Percentiles rank a stretch among this genome's conserved stretches.
phyloP scores from a whole-genome alignment of 2,113 vertebrate genomes.

The Peromyscus polionotus region DNA sequence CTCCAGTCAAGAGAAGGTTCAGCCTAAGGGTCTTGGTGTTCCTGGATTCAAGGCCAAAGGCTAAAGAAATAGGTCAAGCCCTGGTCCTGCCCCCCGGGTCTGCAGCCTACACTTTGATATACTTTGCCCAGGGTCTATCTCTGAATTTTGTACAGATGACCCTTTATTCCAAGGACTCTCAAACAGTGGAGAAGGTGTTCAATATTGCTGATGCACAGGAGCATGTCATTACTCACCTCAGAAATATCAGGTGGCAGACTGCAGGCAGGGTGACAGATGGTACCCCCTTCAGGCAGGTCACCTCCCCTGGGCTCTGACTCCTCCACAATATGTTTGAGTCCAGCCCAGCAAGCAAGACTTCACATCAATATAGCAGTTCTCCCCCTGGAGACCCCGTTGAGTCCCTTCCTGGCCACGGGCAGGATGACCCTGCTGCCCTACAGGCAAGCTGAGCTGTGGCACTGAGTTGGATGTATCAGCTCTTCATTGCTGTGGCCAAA shows the following conservation, averaged over 20 bases:
- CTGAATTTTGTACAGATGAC: not conserved
- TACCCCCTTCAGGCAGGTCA: no score
- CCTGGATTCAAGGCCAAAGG: not conserved
- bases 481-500: not conserved
- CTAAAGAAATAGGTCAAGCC: not conserved
- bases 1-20: not conserved
- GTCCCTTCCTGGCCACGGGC: not conserved
- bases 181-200: no score
- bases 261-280: not conserved
- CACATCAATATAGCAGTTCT: not conserved
- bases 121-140: not conserved
- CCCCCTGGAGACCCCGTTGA: not conserved
- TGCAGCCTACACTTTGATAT: not conserved
- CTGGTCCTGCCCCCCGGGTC: not conserved
- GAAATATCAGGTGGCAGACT: not conserved
- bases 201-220: not conserved
- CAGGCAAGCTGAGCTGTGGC: no score
- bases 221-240: no score
- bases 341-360: not conserved
- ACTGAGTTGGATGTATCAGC: not conserved
- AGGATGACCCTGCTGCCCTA: not conserved
- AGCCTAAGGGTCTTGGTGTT: not conserved
- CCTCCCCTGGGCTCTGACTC: no score
- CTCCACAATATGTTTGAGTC: fast-evolving
- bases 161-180: not conserved